phyloP scores from a whole-genome alignment of 1,140 invertebrate genomes.

The Bombus consobrinus region DNA sequence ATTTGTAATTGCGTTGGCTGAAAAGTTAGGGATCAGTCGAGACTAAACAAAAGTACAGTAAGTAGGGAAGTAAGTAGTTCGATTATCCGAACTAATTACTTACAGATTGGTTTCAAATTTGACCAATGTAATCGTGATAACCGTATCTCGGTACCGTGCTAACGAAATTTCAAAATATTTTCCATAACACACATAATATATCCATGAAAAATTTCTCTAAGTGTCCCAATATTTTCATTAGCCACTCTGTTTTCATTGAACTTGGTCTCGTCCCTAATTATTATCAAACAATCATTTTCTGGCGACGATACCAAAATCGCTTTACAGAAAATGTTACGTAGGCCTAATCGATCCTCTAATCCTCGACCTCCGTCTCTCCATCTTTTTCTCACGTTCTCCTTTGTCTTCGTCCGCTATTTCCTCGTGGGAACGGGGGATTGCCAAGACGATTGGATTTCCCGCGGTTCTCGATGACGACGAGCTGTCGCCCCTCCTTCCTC shows the following conservation, averaged over 20 bases:
- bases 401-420: conserved; percentile 28
- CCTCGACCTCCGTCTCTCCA: conserved; percentile 3
- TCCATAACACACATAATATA: no score
- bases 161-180: no score
- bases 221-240: no score
- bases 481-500: conserved; percentile 26
- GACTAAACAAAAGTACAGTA: not conserved
- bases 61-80: no score
- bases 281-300: conserved; percentile 58
- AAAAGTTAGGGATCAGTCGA: not conserved
- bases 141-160: no score
- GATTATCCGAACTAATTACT: no score
- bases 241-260: no score
- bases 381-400: conserved; percentile 21
- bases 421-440: conserved; percentile 16
- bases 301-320: conserved; percentile 72
- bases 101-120: no score
- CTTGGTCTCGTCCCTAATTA: not conserved
- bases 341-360: conserved; percentile 61
- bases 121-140: no score
- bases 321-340: conserved; percentile 64
- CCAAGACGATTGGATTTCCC: conserved; percentile 57
- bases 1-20: no score
- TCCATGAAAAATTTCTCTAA: no score
- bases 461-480: conserved; percentile 57